These are phyloP conservation scores for Redunca redunca DNA, from an alignment of 2,113 vertebrate genomes.

Conservation along the genomic window DNA sequence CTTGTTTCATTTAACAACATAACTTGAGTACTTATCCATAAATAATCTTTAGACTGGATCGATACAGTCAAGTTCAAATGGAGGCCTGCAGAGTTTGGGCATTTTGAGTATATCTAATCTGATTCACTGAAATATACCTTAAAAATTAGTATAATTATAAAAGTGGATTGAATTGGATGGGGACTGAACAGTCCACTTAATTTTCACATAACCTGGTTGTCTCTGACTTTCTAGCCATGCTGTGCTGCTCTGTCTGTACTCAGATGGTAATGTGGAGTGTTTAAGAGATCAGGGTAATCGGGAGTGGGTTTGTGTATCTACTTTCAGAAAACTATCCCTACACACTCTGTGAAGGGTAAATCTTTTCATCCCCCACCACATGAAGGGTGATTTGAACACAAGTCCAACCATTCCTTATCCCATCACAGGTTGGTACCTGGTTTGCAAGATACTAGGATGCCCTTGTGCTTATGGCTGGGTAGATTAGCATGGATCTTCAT, in stretches of 20 bases:
- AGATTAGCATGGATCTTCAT: neutral
- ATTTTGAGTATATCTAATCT: neutral
- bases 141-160: neutral
- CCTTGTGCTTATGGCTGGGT: neutral
- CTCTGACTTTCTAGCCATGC: neutral
- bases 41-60: neutral
- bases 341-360: neutral
- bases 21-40: neutral
- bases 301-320: neutral
- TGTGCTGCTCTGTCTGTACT: neutral
- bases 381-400: slow-evolving; percentile 33
- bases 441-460: slow-evolving; percentile 37
- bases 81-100: neutral
- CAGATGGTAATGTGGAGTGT: neutral
- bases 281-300: neutral
- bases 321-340: neutral
- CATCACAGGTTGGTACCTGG: neutral
- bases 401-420: neutral
- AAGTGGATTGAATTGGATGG: neutral
- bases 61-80: neutral
- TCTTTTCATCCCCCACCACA: slow-evolving; percentile 20
- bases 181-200: neutral
- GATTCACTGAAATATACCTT: neutral
- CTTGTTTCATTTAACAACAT: neutral
- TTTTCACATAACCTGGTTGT: neutral